Percentiles rank a stretch among this genome's conserved stretches.
Conservation (phyloP, 2,888 invertebrate species). For the Stenolophus ochropezus region DNA sequence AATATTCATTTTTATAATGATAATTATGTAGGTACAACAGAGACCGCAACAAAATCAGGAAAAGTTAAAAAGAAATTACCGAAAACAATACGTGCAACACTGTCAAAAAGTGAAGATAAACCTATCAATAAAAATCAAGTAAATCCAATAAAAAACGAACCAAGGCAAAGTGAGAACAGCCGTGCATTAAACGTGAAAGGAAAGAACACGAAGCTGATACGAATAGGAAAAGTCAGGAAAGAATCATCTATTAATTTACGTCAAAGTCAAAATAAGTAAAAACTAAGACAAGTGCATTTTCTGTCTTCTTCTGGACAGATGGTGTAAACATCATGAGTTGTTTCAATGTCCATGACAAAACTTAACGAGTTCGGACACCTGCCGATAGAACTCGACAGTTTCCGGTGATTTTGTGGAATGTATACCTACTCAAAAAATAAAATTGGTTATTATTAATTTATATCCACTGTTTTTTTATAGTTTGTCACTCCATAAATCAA, state of each 20-base stretch:
- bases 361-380: conserved; percentile 14
- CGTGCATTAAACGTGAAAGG: conserved; percentile 42
- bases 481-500: conserved; percentile 71
- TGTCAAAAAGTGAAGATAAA: neutral
- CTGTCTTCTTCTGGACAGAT: neutral
- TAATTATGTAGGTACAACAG: neutral
- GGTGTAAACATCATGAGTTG: neutral
- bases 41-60: neutral
- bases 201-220: conserved; percentile 46
- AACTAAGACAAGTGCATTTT: conserved; percentile 13
- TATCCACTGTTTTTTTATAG: conserved; percentile 70
- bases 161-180: neutral
- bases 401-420: conserved; percentile 48
- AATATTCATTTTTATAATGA: neutral
- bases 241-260: neutral
- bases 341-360: neutral
- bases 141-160: neutral
- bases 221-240: conserved; percentile 37
- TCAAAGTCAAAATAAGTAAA: conserved; percentile 9
- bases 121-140: neutral
- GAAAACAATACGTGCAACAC: neutral
- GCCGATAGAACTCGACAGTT: conserved; percentile 12
- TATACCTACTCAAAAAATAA: conserved; percentile 62
- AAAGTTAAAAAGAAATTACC: neutral
- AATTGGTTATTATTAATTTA: conserved; percentile 70